These are phyloP conservation scores for Trachurus trachurus DNA, from an alignment of 2,797 vertebrate species.

Conservation along the genomic window DNA sequence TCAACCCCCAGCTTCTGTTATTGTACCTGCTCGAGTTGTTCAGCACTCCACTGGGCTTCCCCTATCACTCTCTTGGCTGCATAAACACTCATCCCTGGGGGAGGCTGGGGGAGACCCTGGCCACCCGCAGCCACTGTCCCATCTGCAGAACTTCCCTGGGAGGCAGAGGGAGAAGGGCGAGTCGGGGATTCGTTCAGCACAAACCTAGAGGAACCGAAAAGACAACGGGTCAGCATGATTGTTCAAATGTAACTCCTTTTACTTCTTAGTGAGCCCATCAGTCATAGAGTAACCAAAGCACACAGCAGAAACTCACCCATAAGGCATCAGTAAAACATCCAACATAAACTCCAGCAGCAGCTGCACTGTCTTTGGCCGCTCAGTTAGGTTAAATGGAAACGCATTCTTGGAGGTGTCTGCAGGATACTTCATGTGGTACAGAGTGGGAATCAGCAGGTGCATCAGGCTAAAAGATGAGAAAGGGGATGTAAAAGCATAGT, in stretches of 20 bases:
- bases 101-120: conserved; percentile 93
- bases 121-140: conserved; percentile 75
- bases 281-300: background rate
- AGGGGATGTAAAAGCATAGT: conserved; percentile 32
- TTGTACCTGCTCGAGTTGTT: conserved; percentile 95
- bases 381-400: conserved; percentile 94
- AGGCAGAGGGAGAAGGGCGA: conserved; percentile 89
- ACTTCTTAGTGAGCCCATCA: background rate
- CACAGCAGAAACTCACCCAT: conserved; percentile 88
- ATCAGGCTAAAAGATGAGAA: conserved; percentile 91
- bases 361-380: conserved; percentile 98
- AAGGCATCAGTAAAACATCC: conserved; percentile 99
- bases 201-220: conserved; percentile 85
- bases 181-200: conserved; percentile 95
- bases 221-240: background rate
- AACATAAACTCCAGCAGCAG: conserved; percentile 98
- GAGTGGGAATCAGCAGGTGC: conserved; percentile 97
- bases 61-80: conserved; percentile 97
- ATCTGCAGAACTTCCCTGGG: conserved; percentile 87
- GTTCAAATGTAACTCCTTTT: background rate
- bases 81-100: conserved; percentile 98
- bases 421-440: conserved; percentile 98
- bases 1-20: conserved; percentile 1
- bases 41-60: conserved; percentile 96
- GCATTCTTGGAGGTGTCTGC: conserved; percentile 90